Percentiles rank a stretch among this genome's conserved stretches.
phyloP scores from a whole-genome alignment of 2,888 invertebrate species.

The Coremacera marginata region DNA sequence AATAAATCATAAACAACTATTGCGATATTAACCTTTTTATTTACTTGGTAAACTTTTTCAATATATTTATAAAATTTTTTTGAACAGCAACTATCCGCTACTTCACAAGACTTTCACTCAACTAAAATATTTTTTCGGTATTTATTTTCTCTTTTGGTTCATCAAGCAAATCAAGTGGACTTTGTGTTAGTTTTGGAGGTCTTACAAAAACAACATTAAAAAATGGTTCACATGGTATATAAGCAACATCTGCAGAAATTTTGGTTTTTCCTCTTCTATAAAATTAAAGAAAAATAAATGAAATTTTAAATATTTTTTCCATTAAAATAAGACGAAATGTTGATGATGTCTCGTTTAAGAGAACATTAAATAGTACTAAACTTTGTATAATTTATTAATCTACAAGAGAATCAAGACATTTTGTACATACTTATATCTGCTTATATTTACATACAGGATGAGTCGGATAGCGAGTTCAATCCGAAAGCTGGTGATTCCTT shows the following conservation, averaged over 20 bases:
- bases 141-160: constrained; percentile 1
- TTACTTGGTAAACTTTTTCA: constrained; percentile 5
- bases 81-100: constrained; percentile 17
- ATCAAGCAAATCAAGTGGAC: constrained; percentile 21
- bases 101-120: constrained; percentile 36
- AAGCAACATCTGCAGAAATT: not conserved
- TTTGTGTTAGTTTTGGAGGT: constrained; percentile 9
- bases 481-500: too few species aligned
- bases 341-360: too few species aligned
- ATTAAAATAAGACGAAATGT: too few species aligned
- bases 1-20: constrained; percentile 38
- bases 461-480: too few species aligned
- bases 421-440: not conserved
- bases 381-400: too few species aligned
- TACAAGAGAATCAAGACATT: too few species aligned
- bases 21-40: constrained; percentile 15
- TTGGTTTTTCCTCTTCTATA: not conserved
- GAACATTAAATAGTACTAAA: too few species aligned
- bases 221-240: constrained; percentile 2
- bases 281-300: not conserved
- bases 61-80: not conserved
- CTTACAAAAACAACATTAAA: constrained; percentile 10
- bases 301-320: not conserved
- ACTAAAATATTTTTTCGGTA: constrained; percentile 29
- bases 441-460: not conserved